Conservation (phyloP, 1,140 invertebrate species). For the Leptopilina clavipes region DNA sequence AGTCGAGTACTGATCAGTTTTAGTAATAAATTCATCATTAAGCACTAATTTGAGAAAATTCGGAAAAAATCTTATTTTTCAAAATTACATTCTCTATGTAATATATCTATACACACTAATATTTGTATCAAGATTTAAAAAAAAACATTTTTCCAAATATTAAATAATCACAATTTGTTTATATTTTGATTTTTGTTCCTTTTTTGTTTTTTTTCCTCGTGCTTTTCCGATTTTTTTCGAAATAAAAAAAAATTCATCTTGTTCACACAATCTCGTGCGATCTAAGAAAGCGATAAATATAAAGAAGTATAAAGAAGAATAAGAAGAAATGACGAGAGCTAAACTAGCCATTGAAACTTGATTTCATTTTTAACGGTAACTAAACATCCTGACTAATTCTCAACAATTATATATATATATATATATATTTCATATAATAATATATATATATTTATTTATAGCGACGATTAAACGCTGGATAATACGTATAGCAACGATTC, state of each 20-base stretch:
- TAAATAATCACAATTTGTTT: background rate
- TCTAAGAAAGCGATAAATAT: slow-evolving; percentile 1
- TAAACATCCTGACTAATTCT: slow-evolving; percentile 11
- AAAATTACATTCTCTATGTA: background rate
- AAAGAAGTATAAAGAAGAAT: background rate
- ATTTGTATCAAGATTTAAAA: background rate
- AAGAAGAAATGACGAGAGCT: slow-evolving; percentile 1
- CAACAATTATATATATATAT: slow-evolving; percentile 11
- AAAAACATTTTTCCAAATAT: background rate
- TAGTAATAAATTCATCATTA: background rate
- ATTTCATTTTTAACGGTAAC: slow-evolving; percentile 21
- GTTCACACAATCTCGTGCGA: background rate
- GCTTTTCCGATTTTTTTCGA: background rate
- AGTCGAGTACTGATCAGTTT: background rate
- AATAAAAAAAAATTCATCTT: background rate
- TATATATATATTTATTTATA: slow-evolving; percentile 1
- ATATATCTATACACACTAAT: background rate
- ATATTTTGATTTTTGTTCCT: background rate
- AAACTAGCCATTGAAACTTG: slow-evolving; percentile 24
- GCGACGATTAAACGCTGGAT: background rate
- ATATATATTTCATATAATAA: background rate
- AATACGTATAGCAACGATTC: slow-evolving; percentile 7
- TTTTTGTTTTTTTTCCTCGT: slow-evolving; percentile 6
- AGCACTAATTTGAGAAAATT: background rate
- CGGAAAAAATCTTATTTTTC: background rate